These are phyloP conservation scores for Creontiades dilutus DNA, from an alignment of 2,888 invertebrate species.

Conservation along the genomic window DNA sequence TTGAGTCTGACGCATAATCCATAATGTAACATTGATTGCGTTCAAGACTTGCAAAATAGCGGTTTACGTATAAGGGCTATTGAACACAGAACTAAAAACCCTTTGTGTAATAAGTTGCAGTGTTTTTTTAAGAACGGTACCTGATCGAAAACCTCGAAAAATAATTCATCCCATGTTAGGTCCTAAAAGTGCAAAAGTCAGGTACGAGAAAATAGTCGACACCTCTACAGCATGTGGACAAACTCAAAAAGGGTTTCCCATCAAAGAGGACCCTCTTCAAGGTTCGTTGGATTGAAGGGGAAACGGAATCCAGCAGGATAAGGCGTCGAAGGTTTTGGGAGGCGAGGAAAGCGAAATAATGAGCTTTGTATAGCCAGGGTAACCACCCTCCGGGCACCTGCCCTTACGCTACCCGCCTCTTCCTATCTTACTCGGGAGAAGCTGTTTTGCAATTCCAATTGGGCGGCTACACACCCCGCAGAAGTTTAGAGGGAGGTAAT, in stretches of 20 bases:
- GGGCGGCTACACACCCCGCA: slow-evolving; percentile 32
- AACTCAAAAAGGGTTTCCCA: neutral
- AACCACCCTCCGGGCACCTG: slow-evolving; percentile 5
- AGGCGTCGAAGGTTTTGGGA: neutral
- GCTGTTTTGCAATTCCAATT: slow-evolving; percentile 55
- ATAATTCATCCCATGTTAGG: too few relatives aligned
- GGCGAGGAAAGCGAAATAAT: slow-evolving; percentile 33
- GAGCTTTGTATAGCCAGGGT: slow-evolving; percentile 17
- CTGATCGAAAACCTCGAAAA: too few relatives aligned
- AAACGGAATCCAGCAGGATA: neutral
- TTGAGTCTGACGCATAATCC: too few relatives aligned
- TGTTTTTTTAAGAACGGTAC: too few relatives aligned
- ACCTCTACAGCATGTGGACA: neutral
- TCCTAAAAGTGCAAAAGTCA: neutral
- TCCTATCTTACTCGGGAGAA: slow-evolving; percentile 1
- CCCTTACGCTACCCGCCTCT: neutral
- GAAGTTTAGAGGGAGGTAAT: slow-evolving; percentile 11
- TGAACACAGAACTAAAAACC: too few relatives aligned
- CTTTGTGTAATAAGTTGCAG: too few relatives aligned
- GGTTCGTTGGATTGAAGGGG: slow-evolving; percentile 20
- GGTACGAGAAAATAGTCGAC: neutral
- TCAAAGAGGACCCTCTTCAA: slow-evolving; percentile 16
- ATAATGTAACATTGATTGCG: too few relatives aligned
- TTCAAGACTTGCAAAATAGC: too few relatives aligned
- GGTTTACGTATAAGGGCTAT: too few relatives aligned